Evolutionary conservation across 2,888 invertebrate genomes (phyloP), one percentile per base, ranked within the genome.

Genomic region (Brachyptera risi): DNA sequence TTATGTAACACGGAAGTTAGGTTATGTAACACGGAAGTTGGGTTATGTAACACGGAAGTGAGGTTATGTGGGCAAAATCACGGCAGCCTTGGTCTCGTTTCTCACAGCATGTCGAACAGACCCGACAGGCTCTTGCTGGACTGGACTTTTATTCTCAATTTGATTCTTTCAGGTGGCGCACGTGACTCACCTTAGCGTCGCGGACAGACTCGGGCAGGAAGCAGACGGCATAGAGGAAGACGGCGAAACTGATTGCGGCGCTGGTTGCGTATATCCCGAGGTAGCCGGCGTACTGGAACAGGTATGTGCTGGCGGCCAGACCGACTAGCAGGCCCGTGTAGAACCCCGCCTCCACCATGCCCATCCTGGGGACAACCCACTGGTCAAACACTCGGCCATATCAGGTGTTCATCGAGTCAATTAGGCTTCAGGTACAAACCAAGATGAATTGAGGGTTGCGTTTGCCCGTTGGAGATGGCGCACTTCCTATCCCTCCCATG

Each of bases 291-390:
- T n/a, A 1, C 44, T 47, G 50, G 59, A 85, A 79, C 1, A 86
- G 68, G 62, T 81, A 79, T 1, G 87, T 80, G 66, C 87, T 86
- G 0, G 74, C 68, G 21, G 85, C 69, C 11, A 80, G 77, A 11
- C 89, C 88, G 19, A 80, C 60, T 60, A 88, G 77, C 64, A 83
- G 75, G 13, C 88, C 88, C 0, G 79, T 69, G 51, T 81, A 80
- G 21, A 86, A 73, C 0, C 79, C 73, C 0, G 79, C 82, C 69
- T 87, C 85, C 64, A 87, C 71, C 37, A 83, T 68, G 1, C 82
- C 83, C 81, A 86, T 83, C 72, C 87, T 86, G 72, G 11, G 5
- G 31, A 31, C 31, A 31, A 31, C 31, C n/a, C n/a, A n/a, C n/a
- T n/a, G n/a, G n/a, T n/a, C n/a, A n/a, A n/a, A n/a, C n/a, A n/a